These are phyloP conservation scores for Drosophila mauritiana DNA, from an alignment of 1,140 invertebrate species.

Conservation along the genomic window DNA sequence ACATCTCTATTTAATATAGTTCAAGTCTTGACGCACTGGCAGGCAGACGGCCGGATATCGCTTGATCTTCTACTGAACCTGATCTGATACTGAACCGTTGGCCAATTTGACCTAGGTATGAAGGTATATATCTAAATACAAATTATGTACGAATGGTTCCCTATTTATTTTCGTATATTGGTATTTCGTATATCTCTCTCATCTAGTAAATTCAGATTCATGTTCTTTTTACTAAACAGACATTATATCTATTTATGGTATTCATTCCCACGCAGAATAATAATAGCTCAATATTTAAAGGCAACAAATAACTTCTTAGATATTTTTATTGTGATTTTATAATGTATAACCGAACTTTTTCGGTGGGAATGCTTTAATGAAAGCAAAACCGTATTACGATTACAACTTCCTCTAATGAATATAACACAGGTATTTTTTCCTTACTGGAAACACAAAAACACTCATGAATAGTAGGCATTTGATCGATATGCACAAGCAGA, in stretches of 20 bases:
- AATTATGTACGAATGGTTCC: not conserved
- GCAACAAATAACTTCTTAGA: slow-evolving; percentile 64
- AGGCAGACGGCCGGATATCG: no score
- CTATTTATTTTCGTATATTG: not conserved
- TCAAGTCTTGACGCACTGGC: no score
- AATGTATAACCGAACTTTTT: slow-evolving; percentile 73
- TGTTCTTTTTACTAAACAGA: not conserved
- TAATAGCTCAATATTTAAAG: slow-evolving; percentile 38
- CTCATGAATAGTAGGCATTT: slow-evolving; percentile 49
- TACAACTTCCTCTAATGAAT: slow-evolving; percentile 78
- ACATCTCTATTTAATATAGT: no score
- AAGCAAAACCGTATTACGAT: slow-evolving; percentile 77
- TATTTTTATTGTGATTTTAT: slow-evolving; percentile 75
- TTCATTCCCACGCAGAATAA: not conserved
- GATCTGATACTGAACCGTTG: no score
- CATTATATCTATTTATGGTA: not conserved
- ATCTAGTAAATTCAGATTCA: not conserved
- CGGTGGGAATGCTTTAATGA: slow-evolving; percentile 79
- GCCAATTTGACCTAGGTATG: no score
- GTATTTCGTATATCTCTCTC: not conserved
- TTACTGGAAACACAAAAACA: slow-evolving; percentile 66
- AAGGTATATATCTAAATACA: no score
- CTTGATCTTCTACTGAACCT: no score
- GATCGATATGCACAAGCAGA: slow-evolving; percentile 35
- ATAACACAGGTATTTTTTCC: slow-evolving; percentile 72